Evolutionary conservation across 2,888 invertebrate species (phyloP).

Genomic region (Neocrepidodera transversa): DNA sequence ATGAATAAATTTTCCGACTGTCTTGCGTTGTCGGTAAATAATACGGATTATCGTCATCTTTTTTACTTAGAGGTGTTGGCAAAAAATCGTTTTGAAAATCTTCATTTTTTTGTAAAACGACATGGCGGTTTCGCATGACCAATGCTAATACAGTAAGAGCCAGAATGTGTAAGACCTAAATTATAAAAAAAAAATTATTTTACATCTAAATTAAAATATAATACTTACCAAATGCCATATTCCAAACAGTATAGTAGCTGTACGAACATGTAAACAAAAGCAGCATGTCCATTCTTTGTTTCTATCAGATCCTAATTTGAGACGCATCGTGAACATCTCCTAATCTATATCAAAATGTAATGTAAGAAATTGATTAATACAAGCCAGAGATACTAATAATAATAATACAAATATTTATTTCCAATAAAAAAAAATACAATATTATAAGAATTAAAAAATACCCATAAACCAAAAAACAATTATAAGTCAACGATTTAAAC

Average conservation of each 20-base stretch:
- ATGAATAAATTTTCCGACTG: slow-evolving; percentile 71
- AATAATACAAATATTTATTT: too few relatives aligned
- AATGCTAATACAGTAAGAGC: slow-evolving; percentile 78
- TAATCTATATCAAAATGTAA: too few relatives aligned
- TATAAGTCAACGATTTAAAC: too few relatives aligned
- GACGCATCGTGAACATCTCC: slow-evolving; percentile 67
- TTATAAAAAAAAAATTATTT: slow-evolving; percentile 19
- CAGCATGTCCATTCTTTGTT: slow-evolving; percentile 81
- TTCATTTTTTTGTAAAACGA: slow-evolving; percentile 62
- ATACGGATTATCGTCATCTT: slow-evolving; percentile 64
- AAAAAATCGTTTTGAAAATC: slow-evolving; percentile 64
- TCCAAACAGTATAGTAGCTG: slow-evolving; percentile 81
- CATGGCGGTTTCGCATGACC: slow-evolving; percentile 75
- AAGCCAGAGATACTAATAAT: too few relatives aligned
- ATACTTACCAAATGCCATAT: slow-evolving; percentile 83
- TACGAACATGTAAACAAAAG: slow-evolving; percentile 83
- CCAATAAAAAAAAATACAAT: too few relatives aligned
- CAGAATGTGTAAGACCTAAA: slow-evolving; percentile 78
- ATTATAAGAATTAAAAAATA: too few relatives aligned
- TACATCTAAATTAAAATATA: background rate
- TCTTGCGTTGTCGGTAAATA: slow-evolving; percentile 64
- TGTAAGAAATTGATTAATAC: too few relatives aligned
- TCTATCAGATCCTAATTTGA: slow-evolving; percentile 70
- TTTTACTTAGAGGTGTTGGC: slow-evolving; percentile 77
- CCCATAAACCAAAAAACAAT: too few relatives aligned